Percentiles rank a stretch among this genome's conserved stretches.
phyloP scores from a whole-genome alignment of 2,888 invertebrate genomes.

The Lordiphosa fenestrarum region DNA sequence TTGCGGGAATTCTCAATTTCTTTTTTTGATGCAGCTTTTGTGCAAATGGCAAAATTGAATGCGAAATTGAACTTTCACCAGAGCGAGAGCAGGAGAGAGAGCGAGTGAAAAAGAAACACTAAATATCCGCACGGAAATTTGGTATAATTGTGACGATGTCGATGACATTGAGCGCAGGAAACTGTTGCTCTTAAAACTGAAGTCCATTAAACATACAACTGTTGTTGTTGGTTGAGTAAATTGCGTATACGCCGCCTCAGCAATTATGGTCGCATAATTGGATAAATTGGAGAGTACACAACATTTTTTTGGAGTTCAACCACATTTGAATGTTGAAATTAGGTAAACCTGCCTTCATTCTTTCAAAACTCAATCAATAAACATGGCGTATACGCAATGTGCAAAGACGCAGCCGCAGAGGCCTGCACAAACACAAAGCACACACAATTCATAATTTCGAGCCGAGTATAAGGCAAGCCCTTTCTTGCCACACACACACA shows the following conservation, averaged over 20 bases:
- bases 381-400: constrained; percentile 61
- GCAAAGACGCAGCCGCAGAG: constrained; percentile 50
- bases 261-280: too few relatives aligned
- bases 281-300: too few relatives aligned
- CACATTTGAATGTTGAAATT: too few relatives aligned
- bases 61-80: constrained; percentile 57
- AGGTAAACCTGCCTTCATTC: background rate
- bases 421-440: constrained; percentile 18
- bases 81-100: constrained; percentile 25
- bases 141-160: constrained; percentile 58
- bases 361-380: constrained; percentile 53
- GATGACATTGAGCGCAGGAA: constrained; percentile 66
- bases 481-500: too few relatives aligned
- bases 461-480: background rate
- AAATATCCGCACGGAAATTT: constrained; percentile 49
- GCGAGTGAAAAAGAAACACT: constrained; percentile 44
- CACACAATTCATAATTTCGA: constrained; percentile 58
- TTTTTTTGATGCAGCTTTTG: constrained; percentile 13
- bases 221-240: too few relatives aligned
- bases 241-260: too few relatives aligned
- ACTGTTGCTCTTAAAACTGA: constrained; percentile 33
- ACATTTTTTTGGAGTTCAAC: too few relatives aligned
- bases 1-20: constrained; percentile 31
- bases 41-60: constrained; percentile 71
- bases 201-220: too few relatives aligned